Base-by-base conservation (phyloP, 2,113 vertebrate species). In the Malurus alboscapulatus region DNA sequence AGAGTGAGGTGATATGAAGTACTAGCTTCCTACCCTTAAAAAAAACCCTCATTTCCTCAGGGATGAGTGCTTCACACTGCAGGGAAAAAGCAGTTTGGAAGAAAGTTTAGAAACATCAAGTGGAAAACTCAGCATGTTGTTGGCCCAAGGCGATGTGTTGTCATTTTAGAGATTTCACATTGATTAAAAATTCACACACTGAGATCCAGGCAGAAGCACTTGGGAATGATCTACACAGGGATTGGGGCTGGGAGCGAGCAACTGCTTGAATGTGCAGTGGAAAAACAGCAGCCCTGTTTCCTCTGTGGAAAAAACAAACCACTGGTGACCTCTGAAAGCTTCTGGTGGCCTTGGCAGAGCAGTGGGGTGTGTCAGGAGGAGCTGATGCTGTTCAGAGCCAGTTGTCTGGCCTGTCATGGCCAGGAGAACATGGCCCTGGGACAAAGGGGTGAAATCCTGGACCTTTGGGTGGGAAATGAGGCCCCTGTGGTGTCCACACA, bases 241-340 rank as follows among this genome's bases (percentile, higher is more conserved):
- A 15, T 0, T 25, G 47, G 76, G 36, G 32, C 61, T 78, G 57
- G 44, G 44, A 74, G 22, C 0, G 0, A 26, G 44, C 40, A 42
- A 17, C n/a, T 47, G 59, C 59, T 90, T 62, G 42, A 27, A 24
- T 80, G n/a, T 69, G 40, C 71, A 67, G 61, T 54, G 75, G 57
- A 27, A 82, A 67, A 93, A 17, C 29, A 76, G 50, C 71, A 62
- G 30, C 38, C 16, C 32, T 24, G 8, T 62, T 80, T 92, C 58
- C 67, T 83, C 67, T 53, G 51, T 1, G 5, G 53, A 22, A 74
- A 75, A 92, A 78, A 58, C 22, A 80, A 71, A 59, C 34, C 36
- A 30, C 25, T 29, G 34, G 24, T 67, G 80, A 86, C 51, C 72
- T 84, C 15, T 42, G 61, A 30, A 69, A 66, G 69, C 51, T 74